These are phyloP conservation scores for Anomalospiza imberbis DNA, from an alignment of 2,797 vertebrate genomes.

Conservation along the genomic window DNA sequence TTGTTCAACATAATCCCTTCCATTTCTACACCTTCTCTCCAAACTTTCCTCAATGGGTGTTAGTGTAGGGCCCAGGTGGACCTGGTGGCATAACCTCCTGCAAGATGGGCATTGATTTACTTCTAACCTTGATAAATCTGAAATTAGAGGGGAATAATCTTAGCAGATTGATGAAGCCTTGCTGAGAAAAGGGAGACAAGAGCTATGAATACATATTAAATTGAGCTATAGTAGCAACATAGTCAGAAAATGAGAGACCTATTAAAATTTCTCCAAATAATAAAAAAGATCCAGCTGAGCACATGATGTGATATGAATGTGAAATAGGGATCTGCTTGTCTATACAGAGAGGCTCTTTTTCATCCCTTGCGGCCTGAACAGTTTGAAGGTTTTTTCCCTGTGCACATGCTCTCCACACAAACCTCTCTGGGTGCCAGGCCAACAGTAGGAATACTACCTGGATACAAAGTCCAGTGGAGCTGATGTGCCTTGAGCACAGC, in stretches of 20 bases:
- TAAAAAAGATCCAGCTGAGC: background rate
- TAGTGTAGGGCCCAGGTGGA: rapidly evolving
- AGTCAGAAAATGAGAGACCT: background rate
- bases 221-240: background rate
- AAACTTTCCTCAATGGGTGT: background rate
- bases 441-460: background rate
- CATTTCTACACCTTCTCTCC: background rate
- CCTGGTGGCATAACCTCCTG: background rate
- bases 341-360: background rate
- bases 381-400: background rate
- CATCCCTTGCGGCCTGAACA: background rate
- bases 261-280: background rate
- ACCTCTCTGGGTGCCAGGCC: background rate
- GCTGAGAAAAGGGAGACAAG: background rate
- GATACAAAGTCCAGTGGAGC: background rate
- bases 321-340: background rate
- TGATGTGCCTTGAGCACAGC: background rate
- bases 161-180: background rate
- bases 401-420: rapidly evolving
- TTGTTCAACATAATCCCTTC: background rate
- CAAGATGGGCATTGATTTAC: background rate
- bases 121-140: background rate
- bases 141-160: background rate
- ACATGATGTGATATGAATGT: background rate
- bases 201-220: background rate